Base-by-base conservation (phyloP, 2,113 vertebrate genomes). In the Sinocyclocheilus maitianheensis region DNA sequence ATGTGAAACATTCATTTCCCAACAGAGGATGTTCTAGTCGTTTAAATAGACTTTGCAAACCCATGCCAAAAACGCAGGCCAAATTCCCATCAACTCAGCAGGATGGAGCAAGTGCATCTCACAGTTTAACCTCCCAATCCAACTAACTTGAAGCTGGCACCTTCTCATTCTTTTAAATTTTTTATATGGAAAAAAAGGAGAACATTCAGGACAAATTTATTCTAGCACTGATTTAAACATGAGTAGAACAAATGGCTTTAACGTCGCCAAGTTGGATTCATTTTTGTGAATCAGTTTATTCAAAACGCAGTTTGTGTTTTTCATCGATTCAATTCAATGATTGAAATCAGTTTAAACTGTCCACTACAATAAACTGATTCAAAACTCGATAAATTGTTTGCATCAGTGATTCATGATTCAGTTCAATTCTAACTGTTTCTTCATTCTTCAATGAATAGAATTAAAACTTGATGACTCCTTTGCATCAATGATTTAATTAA, bases 1-100 rank as follows among this genome's bases (percentile, higher is more conserved):
- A 92, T 69, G 58, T 87, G 82, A 86, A 91, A 82, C 87, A 87
- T 91, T 91, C 89, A 92, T 90, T 90, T 90, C 88, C 84, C 88
- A 90, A 92, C 88, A 89, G 89, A 90, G 89, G 87, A 91, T 58
- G 9, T 62, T 53, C 71, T n/a, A 16, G 40, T 48, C 58, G 51
- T 87, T 60, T 34, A 62, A 72, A 72, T 69, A 53, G 80, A 82
- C 24, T 82, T 82, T 5, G 3, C 37, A 10, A 72, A n/a, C 26
- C 40, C 43, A 6, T 55, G 81, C 60, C 60, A 81, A 67, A 53
- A 6, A 63, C 30, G 30, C 55, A 58, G 77, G 77, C 55, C 43
- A 81, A 81, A 48, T 30, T 51, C n/a, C 24, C 24, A 67, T 51
- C 62, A 48, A 18, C 43, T 12, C 43, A 67, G 60, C 7, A 1